A percentile compares a stretch with the other conserved stretches of the same genome.
phyloP scores from a whole-genome alignment of 1,140 invertebrate genomes.

The Eupristina koningsbergeri region DNA sequence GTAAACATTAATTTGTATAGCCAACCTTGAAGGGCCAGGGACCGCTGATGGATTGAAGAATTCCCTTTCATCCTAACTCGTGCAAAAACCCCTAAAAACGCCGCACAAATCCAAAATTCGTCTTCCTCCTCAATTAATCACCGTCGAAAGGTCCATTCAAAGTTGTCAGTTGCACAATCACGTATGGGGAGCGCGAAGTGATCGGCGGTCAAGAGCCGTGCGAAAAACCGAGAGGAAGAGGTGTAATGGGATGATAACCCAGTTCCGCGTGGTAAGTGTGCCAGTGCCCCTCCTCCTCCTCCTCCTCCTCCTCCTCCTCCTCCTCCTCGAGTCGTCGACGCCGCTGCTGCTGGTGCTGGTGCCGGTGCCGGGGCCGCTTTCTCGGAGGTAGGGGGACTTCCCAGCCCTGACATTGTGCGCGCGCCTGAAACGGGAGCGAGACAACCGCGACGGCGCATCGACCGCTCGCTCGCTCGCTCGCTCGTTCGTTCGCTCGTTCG shows the following conservation, averaged over 20 bases:
- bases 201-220: background rate
- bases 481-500: no score
- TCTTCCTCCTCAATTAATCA: no score
- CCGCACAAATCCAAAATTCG: no score
- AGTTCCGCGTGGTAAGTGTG: conserved; percentile 32
- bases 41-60: background rate
- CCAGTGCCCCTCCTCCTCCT: background rate
- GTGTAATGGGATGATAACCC: conserved; percentile 8
- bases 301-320: no score
- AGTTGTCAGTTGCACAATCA: no score
- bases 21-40: background rate
- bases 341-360: no score
- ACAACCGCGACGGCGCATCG: conserved; percentile 56
- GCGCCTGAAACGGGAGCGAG: conserved; percentile 47
- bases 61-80: no score
- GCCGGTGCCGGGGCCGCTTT: conserved; percentile 14
- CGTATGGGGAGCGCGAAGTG: no score
- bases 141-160: no score
- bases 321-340: no score
- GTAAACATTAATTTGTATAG: conserved; percentile 24
- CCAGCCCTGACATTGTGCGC: conserved; percentile 69
- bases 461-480: no score
- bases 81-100: no score
- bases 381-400: conserved; percentile 6
- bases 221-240: background rate